phyloP scores from a whole-genome alignment of 2,797 vertebrate genomes.

The Microctenopoma steveboyesi region DNA sequence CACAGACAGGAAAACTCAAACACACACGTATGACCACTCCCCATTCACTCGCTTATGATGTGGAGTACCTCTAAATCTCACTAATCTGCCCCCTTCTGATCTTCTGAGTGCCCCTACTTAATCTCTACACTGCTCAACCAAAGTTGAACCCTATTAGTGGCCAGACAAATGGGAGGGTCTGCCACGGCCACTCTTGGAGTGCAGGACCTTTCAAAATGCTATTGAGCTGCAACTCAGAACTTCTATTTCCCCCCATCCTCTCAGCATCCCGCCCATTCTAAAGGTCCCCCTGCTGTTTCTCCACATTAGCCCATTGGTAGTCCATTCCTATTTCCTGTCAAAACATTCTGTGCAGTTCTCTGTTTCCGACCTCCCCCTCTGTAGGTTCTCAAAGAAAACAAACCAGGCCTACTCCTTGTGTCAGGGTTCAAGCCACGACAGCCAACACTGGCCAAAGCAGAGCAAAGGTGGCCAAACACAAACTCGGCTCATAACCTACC shows the following conservation, averaged over 20 bases:
- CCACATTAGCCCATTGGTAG: constrained; percentile 68
- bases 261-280: constrained; percentile 47
- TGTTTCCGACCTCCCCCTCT: constrained; percentile 60
- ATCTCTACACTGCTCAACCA: constrained; percentile 68
- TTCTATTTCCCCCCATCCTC: constrained; percentile 20
- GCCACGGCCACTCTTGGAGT: constrained; percentile 47
- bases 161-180: constrained; percentile 72
- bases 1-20: constrained; percentile 7
- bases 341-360: constrained; percentile 62
- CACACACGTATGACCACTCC: constrained; percentile 20
- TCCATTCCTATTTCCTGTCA: constrained; percentile 78
- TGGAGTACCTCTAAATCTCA: constrained; percentile 71
- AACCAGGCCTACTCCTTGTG: constrained; percentile 50
- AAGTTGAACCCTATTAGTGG: constrained; percentile 78
- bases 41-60: constrained; percentile 30
- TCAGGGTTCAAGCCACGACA: constrained; percentile 66
- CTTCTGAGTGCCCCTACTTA: constrained; percentile 66
- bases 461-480: constrained; percentile 75
- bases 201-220: constrained; percentile 47
- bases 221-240: constrained; percentile 63
- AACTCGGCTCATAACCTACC: constrained; percentile 61
- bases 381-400: constrained; percentile 69
- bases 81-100: constrained; percentile 71
- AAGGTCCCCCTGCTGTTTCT: constrained; percentile 53
- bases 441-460: constrained; percentile 51